These are phyloP conservation scores for Trichosurus vulpecula DNA, from an alignment of 2,797 vertebrate genomes.

Conservation along the genomic window DNA sequence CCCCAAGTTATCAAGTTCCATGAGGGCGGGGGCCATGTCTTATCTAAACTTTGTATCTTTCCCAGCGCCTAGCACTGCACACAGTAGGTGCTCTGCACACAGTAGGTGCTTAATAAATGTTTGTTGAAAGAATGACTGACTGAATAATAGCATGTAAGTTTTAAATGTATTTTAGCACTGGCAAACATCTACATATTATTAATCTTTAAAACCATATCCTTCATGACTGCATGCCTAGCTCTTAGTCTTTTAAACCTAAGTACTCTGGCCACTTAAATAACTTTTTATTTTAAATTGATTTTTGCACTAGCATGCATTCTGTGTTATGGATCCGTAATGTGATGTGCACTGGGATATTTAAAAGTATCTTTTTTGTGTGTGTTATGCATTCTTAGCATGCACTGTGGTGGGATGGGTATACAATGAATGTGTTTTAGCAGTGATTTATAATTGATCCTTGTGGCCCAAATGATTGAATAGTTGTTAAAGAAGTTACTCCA, in stretches of 20 bases:
- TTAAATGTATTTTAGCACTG: slow-evolving; percentile 77
- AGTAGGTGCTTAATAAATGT: slow-evolving; percentile 2
- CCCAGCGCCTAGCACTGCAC: background rate
- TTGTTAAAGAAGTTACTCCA: slow-evolving; percentile 65
- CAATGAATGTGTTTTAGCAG: slow-evolving; percentile 63
- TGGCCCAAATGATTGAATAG: slow-evolving; percentile 63
- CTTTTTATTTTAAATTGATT: slow-evolving; percentile 71
- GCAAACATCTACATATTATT: slow-evolving; percentile 78
- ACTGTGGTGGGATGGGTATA: slow-evolving; percentile 29
- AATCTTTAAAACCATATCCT: slow-evolving; percentile 79
- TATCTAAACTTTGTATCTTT: slow-evolving; percentile 3
- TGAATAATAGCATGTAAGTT: slow-evolving; percentile 66
- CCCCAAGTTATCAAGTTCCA: background rate
- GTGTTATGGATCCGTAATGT: slow-evolving; percentile 77
- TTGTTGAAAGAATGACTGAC: slow-evolving; percentile 1
- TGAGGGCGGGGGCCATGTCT: background rate
- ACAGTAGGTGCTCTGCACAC: slow-evolving; percentile 3
- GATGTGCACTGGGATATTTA: slow-evolving; percentile 71
- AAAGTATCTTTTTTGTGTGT: slow-evolving; percentile 71
- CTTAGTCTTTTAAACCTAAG: slow-evolving; percentile 76
- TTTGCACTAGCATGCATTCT: slow-evolving; percentile 67
- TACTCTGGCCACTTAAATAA: slow-evolving; percentile 74
- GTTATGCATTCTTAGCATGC: slow-evolving; percentile 73
- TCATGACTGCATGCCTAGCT: slow-evolving; percentile 74
- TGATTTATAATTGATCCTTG: slow-evolving; percentile 73